Evolutionary conservation across 2,113 vertebrate species (phyloP).

Genomic region (Eonycteris spelaea): DNA sequence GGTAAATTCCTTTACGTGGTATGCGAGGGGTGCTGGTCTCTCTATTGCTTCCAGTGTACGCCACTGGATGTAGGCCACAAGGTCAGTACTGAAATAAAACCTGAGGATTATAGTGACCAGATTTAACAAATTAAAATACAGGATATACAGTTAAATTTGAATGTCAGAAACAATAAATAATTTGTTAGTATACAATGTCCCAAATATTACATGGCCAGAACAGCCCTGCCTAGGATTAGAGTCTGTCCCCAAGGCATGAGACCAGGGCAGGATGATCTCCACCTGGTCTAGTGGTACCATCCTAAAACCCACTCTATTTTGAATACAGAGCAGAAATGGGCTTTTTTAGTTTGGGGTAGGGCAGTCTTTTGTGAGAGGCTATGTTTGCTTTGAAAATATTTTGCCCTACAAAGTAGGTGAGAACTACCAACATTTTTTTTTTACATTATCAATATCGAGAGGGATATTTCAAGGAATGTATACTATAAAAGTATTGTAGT

Average conservation of each 20-base stretch:
- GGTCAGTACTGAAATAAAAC: background rate
- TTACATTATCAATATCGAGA: background rate
- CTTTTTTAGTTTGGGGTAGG: background rate
- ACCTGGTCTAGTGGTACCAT: background rate
- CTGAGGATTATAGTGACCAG: background rate
- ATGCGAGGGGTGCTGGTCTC: background rate
- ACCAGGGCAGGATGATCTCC: background rate
- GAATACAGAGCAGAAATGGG: background rate
- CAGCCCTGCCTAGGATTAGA: background rate
- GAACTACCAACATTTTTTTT: background rate
- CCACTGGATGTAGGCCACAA: background rate
- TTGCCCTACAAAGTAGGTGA: background rate
- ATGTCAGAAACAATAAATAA: background rate
- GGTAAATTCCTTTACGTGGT: background rate
- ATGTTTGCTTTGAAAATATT: background rate
- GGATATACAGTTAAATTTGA: background rate
- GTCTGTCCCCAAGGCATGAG: background rate
- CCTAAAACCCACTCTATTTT: background rate
- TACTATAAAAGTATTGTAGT: background rate
- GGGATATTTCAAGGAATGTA: background rate
- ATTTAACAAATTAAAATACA: background rate
- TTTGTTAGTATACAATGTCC: background rate
- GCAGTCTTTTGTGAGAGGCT: background rate
- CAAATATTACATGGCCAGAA: background rate
- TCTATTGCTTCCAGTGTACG: background rate